Conservation (phyloP, 2,113 vertebrate genomes). For the Melanerpes aurifrons region DNA sequence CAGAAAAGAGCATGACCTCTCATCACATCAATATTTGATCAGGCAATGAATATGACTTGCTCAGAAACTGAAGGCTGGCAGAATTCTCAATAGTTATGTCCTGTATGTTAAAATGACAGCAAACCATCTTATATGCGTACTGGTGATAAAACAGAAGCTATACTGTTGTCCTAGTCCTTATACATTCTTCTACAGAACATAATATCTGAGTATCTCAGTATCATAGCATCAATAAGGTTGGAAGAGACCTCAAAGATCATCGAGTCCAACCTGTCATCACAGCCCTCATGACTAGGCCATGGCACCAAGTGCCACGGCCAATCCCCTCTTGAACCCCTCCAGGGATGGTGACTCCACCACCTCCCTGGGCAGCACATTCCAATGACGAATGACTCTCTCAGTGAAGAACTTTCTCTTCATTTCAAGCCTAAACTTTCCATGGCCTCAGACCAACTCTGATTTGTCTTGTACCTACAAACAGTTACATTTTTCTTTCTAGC, state of each 20-base stretch:
- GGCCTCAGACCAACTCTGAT: background rate
- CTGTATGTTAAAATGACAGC: slow-evolving; percentile 22
- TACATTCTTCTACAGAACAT: background rate
- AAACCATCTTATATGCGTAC: slow-evolving; percentile 7
- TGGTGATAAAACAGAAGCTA: background rate
- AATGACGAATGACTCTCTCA: no score
- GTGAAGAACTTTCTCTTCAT: no score
- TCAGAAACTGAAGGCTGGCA: slow-evolving; percentile 30
- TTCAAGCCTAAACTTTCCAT: no score
- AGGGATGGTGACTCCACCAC: no score
- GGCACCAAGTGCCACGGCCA: no score
- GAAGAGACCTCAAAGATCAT: no score
- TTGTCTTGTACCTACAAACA: background rate
- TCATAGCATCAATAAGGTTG: no score
- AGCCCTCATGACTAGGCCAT: no score
- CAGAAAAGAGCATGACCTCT: slow-evolving; percentile 52
- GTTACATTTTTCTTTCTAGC: background rate
- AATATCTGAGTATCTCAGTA: background rate
- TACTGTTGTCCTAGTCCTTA: background rate
- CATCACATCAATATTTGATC: slow-evolving; percentile 69
- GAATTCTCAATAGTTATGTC: slow-evolving; percentile 42
- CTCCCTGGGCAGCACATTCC: no score
- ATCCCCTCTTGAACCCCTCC: no score
- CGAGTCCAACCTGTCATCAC: no score
- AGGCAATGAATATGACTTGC: slow-evolving; percentile 31